phyloP scores from a whole-genome alignment of 2,113 vertebrate genomes.

The Caranx melampygus region DNA sequence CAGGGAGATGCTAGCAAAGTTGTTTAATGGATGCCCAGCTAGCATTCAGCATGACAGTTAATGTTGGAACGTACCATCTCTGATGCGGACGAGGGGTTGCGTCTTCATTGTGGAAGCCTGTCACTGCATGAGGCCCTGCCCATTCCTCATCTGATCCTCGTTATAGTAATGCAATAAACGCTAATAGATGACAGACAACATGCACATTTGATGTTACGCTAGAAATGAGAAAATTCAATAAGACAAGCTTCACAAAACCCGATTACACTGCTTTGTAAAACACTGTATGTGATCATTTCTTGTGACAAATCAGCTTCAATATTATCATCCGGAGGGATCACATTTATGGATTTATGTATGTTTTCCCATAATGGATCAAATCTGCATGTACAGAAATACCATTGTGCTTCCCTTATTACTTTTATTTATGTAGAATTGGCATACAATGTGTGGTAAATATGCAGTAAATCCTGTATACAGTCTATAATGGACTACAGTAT shows the following conservation, averaged over 20 bases:
- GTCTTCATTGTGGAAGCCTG: conserved; percentile 34
- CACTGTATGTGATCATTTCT: background rate
- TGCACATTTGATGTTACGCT: conserved; percentile 40
- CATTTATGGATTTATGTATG: conserved; percentile 1
- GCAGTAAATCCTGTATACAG: background rate
- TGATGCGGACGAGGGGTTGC: conserved; percentile 53
- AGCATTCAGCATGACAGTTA: conserved; percentile 82
- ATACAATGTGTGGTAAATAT: background rate
- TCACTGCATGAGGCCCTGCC: conserved; percentile 1
- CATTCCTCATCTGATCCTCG: conserved; percentile 32
- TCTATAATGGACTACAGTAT: background rate
- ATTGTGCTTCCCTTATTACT: background rate
- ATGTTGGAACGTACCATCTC: conserved; percentile 76
- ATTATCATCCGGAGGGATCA: conserved; percentile 2
- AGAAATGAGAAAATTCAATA: conserved; percentile 23
- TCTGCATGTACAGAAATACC: background rate
- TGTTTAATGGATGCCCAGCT: conserved; percentile 83
- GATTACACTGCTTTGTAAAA: conserved; percentile 18
- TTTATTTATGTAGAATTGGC: background rate
- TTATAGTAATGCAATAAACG: conserved; percentile 43
- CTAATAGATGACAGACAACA: conserved; percentile 42
- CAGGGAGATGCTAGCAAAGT: conserved; percentile 80
- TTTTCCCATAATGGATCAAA: conserved; percentile 1
- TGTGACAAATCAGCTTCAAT: conserved; percentile 28
- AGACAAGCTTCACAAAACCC: background rate